A percentile compares a stretch with the other conserved stretches of the same genome.
Conservation (phyloP, 2,888 invertebrate species). For the Blera fallax region DNA sequence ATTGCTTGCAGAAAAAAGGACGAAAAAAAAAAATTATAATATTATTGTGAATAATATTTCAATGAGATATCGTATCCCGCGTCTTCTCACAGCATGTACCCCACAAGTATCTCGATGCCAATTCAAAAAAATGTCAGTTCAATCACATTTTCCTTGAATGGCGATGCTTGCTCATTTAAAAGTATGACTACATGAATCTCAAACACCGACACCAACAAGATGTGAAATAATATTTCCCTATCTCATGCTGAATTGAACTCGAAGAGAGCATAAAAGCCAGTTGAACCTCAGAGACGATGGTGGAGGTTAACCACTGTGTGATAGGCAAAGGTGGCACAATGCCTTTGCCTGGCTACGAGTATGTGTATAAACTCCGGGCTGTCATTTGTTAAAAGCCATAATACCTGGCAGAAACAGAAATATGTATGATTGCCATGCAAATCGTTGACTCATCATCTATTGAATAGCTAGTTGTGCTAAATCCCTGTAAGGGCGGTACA, state of each 20-base stretch:
- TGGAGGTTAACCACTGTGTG: neutral
- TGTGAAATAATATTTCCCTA: slow-evolving; percentile 3
- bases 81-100: slow-evolving; percentile 18
- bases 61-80: neutral
- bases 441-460: slow-evolving; percentile 44
- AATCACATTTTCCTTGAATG: slow-evolving; percentile 28
- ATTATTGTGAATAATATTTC: slow-evolving; percentile 7
- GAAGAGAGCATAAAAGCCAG: neutral
- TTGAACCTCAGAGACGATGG: slow-evolving; percentile 2
- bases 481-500: slow-evolving; percentile 12
- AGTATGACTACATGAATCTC: slow-evolving; percentile 22
- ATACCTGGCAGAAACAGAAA: slow-evolving; percentile 52
- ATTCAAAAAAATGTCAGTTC: slow-evolving; percentile 50
- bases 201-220: slow-evolving; percentile 7
- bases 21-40: neutral
- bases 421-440: slow-evolving; percentile 61
- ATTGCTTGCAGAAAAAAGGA: neutral
- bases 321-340: neutral
- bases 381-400: slow-evolving; percentile 35
- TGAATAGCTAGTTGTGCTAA: slow-evolving; percentile 39
- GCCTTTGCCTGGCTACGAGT: neutral
- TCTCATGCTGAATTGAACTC: slow-evolving; percentile 13
- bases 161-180: slow-evolving; percentile 32
- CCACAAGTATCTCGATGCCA: neutral
- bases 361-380: neutral